Percentiles rank a stretch among this genome's conserved stretches.
phyloP scores from a whole-genome alignment of 1,140 invertebrate genomes.

The Neodiprion pinetum region DNA sequence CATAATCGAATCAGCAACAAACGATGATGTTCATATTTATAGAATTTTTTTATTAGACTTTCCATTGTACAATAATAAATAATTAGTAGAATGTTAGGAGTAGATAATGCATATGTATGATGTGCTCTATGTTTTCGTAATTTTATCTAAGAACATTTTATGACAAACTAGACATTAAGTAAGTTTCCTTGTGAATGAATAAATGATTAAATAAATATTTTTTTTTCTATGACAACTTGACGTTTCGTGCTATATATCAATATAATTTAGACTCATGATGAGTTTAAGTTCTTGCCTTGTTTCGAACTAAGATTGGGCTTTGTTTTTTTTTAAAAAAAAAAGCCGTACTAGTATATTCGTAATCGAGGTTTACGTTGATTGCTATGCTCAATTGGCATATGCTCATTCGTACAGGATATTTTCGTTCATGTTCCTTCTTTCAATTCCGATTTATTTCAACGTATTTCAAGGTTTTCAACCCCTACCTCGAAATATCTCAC shows the following conservation, averaged over 20 bases:
- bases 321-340: too few species aligned
- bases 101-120: constrained; percentile 24
- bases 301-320: neutral
- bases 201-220: constrained; percentile 11
- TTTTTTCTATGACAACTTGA: neutral
- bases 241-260: neutral
- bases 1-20: constrained; percentile 19
- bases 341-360: too few species aligned
- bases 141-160: neutral
- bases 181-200: constrained; percentile 1
- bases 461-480: neutral
- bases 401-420: neutral
- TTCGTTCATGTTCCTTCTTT: neutral
- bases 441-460: neutral
- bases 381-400: neutral
- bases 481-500: neutral
- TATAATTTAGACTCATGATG: neutral
- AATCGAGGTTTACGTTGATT: neutral
- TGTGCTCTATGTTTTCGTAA: neutral
- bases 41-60: constrained; percentile 57
- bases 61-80: constrained; percentile 61
- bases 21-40: constrained; percentile 38
- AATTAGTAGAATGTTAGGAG: constrained; percentile 53
- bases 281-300: neutral
- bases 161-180: constrained; percentile 4